These are phyloP conservation scores for Pseudochaenichthys georgianus DNA, from an alignment of 2,797 vertebrate species.

Conservation along the genomic window DNA sequence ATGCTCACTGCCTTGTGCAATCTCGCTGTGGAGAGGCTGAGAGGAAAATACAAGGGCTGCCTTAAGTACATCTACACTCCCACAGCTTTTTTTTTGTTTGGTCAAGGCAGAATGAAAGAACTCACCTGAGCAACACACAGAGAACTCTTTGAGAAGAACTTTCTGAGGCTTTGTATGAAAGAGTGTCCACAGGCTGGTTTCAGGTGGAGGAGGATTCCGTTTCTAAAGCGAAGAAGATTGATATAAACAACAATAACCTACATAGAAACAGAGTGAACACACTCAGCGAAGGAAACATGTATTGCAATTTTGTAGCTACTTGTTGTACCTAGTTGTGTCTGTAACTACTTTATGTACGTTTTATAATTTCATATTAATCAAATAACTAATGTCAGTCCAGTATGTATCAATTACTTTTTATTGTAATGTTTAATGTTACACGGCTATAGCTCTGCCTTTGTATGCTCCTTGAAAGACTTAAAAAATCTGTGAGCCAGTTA, in stretches of 20 bases:
- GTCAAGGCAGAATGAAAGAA: conserved; percentile 10
- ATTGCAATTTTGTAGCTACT: background rate
- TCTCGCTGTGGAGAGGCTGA: conserved; percentile 55
- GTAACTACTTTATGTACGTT: background rate
- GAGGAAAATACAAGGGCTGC: conserved; percentile 58
- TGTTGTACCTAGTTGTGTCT: background rate
- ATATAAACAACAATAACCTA: background rate
- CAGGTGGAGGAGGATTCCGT: too few relatives aligned
- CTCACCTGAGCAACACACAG: conserved; percentile 12
- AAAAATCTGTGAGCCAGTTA: too few relatives aligned
- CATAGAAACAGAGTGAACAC: background rate
- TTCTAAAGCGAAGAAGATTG: background rate
- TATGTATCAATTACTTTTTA: background rate
- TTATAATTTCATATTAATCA: conserved; percentile 15
- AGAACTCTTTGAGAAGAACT: background rate
- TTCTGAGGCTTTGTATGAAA: background rate
- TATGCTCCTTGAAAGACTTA: background rate
- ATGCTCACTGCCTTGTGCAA: conserved; percentile 45
- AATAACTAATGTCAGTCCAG: background rate
- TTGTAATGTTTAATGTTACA: background rate
- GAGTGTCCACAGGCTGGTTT: too few relatives aligned
- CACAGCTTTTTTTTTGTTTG: conserved; percentile 41
- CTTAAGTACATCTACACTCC: conserved; percentile 57
- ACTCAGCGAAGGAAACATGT: background rate
- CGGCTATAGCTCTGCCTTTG: background rate